Base-by-base conservation (phyloP, 53 echinoderm and acorn worm species). In the Stichopus horrens region DNA sequence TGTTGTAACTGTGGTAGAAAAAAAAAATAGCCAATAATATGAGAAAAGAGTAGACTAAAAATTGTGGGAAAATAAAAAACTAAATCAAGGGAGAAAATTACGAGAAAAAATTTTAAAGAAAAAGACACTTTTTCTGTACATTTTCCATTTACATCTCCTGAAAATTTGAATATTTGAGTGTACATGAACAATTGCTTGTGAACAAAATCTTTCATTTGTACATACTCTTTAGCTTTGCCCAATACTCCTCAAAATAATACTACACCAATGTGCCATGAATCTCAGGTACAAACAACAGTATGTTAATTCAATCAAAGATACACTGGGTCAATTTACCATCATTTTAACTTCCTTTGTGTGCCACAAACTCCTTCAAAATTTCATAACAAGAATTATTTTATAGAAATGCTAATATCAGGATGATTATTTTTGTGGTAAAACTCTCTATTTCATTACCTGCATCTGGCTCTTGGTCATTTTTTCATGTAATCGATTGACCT, bases 381-480 rank as follows among this genome's bases (percentile, higher is more conserved):
- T 71, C 71, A 71, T 20, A 16, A 18, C 5, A 71, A 16, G 71
- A 6, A 16, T 18, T 21, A 16, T 71, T 4, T 16, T 13, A n/a
- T 20, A 37, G 2, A 37, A 37, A 37, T 16, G 16, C n/a, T 71
- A 71, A n/a, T 21, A 20, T 18, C 18, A 16, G n/a, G 18, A 71
- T 71, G 71, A 37, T 37, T 37, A 37, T 37, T 37, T 37, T 37
- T 37, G 37, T 0, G 37, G 1, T 37, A 37, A 37, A 37, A 37
- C 37, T 37, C 2, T 37, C 2, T 37, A 37, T 37, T 37, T 71
- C 0, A 81, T 68, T 89, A 96, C 96, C 90, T 96, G 94, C 16
- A 86, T 83, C 56, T 94, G 94, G 85, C 93, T 92, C 74, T 93
- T 89, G 89, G 96, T 90, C 52, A 93, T 75, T n/a, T 89, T 90